Base-by-base conservation (phyloP, 2,113 vertebrate species). In the Cebus imitator region DNA sequence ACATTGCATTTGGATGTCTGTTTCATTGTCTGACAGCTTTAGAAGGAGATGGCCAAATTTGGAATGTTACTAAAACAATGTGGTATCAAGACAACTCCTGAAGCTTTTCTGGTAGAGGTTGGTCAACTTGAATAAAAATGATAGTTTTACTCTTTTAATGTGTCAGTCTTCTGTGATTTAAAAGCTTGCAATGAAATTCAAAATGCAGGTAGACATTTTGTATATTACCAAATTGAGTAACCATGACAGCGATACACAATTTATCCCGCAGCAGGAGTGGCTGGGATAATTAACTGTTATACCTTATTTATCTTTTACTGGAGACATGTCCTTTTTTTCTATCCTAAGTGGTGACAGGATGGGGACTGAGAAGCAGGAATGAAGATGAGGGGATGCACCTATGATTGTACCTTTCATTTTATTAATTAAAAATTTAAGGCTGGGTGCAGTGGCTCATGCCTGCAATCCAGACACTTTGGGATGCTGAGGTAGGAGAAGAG, bases 11-110 rank as follows among this genome's bases (percentile, higher is more conserved):
- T 93, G 86, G 64, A 90, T 82, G 50, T 92, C 90, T 95, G 45
- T 78, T 94, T 90, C 52, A 68, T 81, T 95, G 85, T 27, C 89
- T 95, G 88, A 88, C 76, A 87, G 57, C 66, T 94, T 97, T 95
- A 92, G 57, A 92, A 37, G 52, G 80, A 95, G 73, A 81, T 85
- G 79, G 88, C 73, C 79, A 97, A 81, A 95, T 95, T 50, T 88
- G 89, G 92, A 94, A 18, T 73, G 75, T 91, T 83, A 55, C 58
- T 80, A 64, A 83, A 92, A 68, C 90, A 37, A 73, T 16, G 2
- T 92, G 80, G 20, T 83, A 87, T 93, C 64, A 80, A 83, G 37
- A 68, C 78, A 87, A 79, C 48, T 96, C 12, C 40, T 79, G 35
- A 96, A 94, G 14, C 25, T 87, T 23, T 92, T 58, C 32, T 80